Percentiles rank a stretch among this genome's conserved stretches.
Evolutionary conservation across 2,113 vertebrate genomes (phyloP).

Genomic region (Malaclemys terrapin): DNA sequence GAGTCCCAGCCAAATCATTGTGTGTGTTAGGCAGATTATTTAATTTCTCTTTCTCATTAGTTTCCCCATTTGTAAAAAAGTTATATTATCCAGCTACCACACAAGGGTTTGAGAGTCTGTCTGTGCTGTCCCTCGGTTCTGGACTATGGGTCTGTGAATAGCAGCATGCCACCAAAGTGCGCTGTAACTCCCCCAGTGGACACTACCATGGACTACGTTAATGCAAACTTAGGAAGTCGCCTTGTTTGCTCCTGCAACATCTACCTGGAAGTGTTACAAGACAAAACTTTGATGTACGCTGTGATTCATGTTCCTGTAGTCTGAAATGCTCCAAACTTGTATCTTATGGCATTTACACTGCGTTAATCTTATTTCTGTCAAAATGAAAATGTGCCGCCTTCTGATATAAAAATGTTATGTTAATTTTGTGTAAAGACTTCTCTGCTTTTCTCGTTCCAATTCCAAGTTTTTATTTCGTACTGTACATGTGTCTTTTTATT

Average conservation of each 20-base stretch:
- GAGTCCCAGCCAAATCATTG: background rate
- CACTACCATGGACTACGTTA: background rate
- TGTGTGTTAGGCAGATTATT: background rate
- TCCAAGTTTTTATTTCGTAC: background rate
- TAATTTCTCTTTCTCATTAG: background rate
- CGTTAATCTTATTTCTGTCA: background rate
- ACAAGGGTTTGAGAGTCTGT: background rate
- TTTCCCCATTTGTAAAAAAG: background rate
- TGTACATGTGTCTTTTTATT: slow-evolving; percentile 47
- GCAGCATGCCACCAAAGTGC: background rate
- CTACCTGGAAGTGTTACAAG: background rate
- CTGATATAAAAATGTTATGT: background rate
- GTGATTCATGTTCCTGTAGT: background rate
- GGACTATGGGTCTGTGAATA: background rate
- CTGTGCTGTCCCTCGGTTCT: background rate
- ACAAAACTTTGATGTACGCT: background rate
- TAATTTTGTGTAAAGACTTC: background rate
- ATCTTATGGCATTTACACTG: background rate
- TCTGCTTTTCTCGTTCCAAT: background rate
- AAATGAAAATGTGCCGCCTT: background rate
- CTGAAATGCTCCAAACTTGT: background rate
- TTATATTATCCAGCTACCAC: background rate
- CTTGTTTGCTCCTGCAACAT: background rate
- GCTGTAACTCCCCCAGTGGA: background rate
- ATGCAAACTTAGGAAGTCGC: no score